Conservation (phyloP, 1,140 invertebrate species). For the Danaus melanippus region DNA sequence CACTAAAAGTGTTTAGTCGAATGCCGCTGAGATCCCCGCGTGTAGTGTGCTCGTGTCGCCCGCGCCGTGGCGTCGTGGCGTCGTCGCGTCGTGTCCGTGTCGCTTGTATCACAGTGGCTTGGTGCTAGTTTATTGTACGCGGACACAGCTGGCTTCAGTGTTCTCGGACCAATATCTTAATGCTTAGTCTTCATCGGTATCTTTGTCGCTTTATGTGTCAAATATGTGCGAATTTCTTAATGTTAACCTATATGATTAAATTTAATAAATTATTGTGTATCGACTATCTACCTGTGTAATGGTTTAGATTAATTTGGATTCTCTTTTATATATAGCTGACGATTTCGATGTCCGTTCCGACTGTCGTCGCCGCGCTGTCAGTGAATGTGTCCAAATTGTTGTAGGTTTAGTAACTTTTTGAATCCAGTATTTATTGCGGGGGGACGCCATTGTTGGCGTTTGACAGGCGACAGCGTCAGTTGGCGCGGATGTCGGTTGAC, state of each 20-base stretch:
- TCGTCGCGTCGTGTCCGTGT: too few relatives aligned
- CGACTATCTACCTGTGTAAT: slow-evolving; percentile 62
- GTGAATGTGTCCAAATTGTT: slow-evolving; percentile 60
- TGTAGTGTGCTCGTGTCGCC: slow-evolving; percentile 32
- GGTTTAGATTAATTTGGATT: slow-evolving; percentile 66
- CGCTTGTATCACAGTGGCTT: slow-evolving; percentile 61
- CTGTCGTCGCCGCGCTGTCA: slow-evolving; percentile 51
- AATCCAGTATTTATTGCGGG: slow-evolving; percentile 55
- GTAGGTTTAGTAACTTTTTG: slow-evolving; percentile 53
- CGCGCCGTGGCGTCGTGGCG: slow-evolving; percentile 14
- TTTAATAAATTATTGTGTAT: slow-evolving; percentile 56
- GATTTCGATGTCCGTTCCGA: slow-evolving; percentile 43
- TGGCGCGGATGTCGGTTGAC: slow-evolving; percentile 42
- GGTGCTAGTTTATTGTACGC: slow-evolving; percentile 62
- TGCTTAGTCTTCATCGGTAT: slow-evolving; percentile 59
- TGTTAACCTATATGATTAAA: slow-evolving; percentile 34
- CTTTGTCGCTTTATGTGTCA: slow-evolving; percentile 71
- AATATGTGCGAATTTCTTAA: slow-evolving; percentile 70
- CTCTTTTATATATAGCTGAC: slow-evolving; percentile 60
- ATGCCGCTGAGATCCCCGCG: slow-evolving; percentile 20
- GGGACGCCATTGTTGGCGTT: slow-evolving; percentile 20
- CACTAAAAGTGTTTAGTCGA: slow-evolving; percentile 16
- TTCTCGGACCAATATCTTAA: slow-evolving; percentile 67
- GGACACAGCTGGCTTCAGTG: slow-evolving; percentile 61
- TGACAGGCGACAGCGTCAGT: slow-evolving; percentile 45